phyloP scores from a whole-genome alignment of 1,140 invertebrate species.

The Drosophila hydei region DNA sequence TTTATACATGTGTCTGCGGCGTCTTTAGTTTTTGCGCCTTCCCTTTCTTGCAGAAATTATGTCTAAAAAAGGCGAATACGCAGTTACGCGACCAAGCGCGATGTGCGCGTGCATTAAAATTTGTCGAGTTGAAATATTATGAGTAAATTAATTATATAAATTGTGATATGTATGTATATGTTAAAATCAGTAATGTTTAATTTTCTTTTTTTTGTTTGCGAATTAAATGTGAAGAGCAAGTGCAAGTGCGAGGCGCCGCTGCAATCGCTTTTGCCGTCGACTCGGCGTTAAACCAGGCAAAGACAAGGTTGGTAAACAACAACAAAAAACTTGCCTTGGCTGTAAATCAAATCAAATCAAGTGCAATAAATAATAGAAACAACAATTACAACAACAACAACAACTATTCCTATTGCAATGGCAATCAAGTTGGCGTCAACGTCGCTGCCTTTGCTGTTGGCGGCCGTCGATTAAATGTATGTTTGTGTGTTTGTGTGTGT shows the following conservation, averaged over 20 bases:
- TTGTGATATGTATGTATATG: too few species aligned
- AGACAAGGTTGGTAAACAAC: constrained; percentile 68
- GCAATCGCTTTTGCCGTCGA: constrained; percentile 15
- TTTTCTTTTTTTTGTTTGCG: background rate
- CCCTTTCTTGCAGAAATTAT: too few species aligned
- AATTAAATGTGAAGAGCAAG: constrained; percentile 54
- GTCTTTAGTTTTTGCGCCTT: background rate
- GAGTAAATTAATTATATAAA: too few species aligned
- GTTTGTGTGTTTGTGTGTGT: constrained; percentile 16
- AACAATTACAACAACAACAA: constrained; percentile 47
- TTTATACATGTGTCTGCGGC: too few species aligned
- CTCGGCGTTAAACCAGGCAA: constrained; percentile 59
- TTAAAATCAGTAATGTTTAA: too few species aligned
- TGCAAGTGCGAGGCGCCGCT: constrained; percentile 65
- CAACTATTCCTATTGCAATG: constrained; percentile 45
- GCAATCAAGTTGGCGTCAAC: constrained; percentile 42
- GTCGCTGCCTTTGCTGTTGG: constrained; percentile 32
- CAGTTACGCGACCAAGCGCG: too few species aligned
- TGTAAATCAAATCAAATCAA: constrained; percentile 72
- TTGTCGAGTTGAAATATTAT: too few species aligned
- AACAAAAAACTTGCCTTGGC: constrained; percentile 59
- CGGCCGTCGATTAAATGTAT: constrained; percentile 8
- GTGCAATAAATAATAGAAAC: constrained; percentile 69
- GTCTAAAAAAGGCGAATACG: too few species aligned
- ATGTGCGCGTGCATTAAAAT: too few species aligned